Evolutionary conservation across 2,797 vertebrate species (phyloP).

Genomic region (Natrix natrix): DNA sequence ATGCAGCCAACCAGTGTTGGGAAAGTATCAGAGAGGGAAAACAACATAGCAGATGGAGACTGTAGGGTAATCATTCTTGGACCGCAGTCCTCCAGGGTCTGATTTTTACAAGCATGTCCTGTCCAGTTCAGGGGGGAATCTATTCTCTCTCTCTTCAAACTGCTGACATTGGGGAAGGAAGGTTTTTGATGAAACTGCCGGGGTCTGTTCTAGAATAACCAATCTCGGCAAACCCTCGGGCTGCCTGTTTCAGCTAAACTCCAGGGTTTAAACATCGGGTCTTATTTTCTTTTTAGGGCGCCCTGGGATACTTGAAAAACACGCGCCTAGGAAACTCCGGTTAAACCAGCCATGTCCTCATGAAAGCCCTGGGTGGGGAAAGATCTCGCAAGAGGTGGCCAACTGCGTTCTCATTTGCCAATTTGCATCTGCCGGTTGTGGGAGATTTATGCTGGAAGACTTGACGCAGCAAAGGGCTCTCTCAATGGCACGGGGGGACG

Average conservation of each 20-base stretch:
- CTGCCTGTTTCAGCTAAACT: not conserved
- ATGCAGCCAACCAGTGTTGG: not conserved
- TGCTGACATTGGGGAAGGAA: not conserved
- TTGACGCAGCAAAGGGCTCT: not conserved
- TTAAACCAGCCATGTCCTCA: accelerated
- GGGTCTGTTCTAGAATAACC: not conserved
- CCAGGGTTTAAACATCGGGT: not conserved
- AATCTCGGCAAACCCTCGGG: not conserved
- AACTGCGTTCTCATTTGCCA: accelerated
- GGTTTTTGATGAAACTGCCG: not conserved
- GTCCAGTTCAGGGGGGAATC: not conserved
- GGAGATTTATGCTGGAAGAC: not conserved
- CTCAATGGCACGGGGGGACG: not conserved
- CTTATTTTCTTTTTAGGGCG: not conserved
- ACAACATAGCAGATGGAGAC: not conserved
- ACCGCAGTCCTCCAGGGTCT: not conserved
- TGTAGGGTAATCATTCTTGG: not conserved
- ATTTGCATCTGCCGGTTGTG: accelerated
- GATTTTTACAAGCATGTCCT: not conserved
- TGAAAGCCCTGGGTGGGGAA: not conserved
- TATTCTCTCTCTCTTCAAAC: not conserved
- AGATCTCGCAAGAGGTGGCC: not conserved
- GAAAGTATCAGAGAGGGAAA: not conserved
- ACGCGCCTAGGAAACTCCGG: not conserved
- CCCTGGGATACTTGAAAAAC: not conserved